phyloP scores from a whole-genome alignment of 2,888 invertebrate genomes.

The Brassicogethes aeneus region DNA sequence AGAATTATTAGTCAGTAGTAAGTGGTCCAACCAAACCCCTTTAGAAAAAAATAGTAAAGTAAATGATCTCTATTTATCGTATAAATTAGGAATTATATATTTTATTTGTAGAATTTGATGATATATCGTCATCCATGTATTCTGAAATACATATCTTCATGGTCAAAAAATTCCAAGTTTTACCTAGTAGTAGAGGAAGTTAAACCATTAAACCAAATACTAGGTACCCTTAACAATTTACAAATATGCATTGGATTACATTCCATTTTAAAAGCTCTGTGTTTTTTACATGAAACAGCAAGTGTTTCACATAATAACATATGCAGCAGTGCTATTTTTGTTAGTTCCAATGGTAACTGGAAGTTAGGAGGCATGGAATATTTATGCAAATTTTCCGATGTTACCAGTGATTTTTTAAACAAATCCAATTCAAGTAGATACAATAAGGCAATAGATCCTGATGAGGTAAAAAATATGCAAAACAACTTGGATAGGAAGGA shows the following conservation, averaged over 20 bases:
- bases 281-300: constrained; percentile 79
- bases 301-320: constrained; percentile 76
- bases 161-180: constrained; percentile 66
- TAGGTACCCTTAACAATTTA: constrained; percentile 58
- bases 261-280: constrained; percentile 69
- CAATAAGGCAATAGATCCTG: constrained; percentile 61
- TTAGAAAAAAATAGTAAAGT: constrained; percentile 73
- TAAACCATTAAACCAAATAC: constrained; percentile 59
- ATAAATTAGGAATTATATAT: background rate
- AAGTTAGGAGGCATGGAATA: constrained; percentile 81
- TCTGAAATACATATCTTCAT: constrained; percentile 70
- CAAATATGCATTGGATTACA: constrained; percentile 81
- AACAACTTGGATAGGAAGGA: constrained; percentile 40
- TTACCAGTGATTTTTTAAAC: constrained; percentile 56
- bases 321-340: constrained; percentile 68
- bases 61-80: too few relatives aligned
- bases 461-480: constrained; percentile 49
- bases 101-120: constrained; percentile 62
- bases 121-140: constrained; percentile 82
- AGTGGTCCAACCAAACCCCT: constrained; percentile 59
- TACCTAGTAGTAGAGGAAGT: constrained; percentile 78
- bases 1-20: constrained; percentile 55
- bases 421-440: constrained; percentile 57
- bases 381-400: constrained; percentile 58
- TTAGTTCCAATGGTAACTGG: constrained; percentile 79